Base-by-base conservation (phyloP, 2,113 vertebrate genomes). In the Caranx ignobilis region DNA sequence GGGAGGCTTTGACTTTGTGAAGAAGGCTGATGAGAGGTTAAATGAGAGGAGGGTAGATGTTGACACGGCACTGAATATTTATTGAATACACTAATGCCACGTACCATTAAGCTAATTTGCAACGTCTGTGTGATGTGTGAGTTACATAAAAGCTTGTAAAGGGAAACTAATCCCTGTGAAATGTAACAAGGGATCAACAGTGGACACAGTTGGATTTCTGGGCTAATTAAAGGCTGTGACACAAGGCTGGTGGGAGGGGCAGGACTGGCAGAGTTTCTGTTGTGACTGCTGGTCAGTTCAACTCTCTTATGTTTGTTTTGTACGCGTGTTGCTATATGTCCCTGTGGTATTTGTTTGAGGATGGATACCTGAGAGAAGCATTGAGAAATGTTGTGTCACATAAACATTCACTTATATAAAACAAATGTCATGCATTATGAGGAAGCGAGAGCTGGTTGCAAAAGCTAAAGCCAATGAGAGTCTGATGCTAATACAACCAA, bases 141-240 rank as follows among this genome's bases (percentile, higher is more conserved):
- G 57, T 82, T 87, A 82, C 75, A 65, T 73, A 85, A 83, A 59
- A 61, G 71, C 48, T 2, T 74, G 21, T 35, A 35, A 69, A 18
- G 73, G 48, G 65, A 79, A 67, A 59, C 71, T 91, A 87, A 89
- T 84, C 84, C 84, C 75, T 81, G 56, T 89, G 80, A 91, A 91
- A 88, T 88, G 83, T 87, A 84, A 78, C 77, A 73, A 63, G 52
- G 77, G 79, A 83, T 85, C 84, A 88, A 10, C 84, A 60, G 71
- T 34, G 64, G 77, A 63, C 80, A 41, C 1, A 10, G 60, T 26
- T 47, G 67, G 73, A 79, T 77, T 87, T 81, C 47, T 54, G 80
- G 48, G 71, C 82, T 83, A 84, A 89, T 89, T 92, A 87, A 88
- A 79, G 83, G 50, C 76, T 79, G 62, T 81, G 83, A 87, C 87